A percentile compares a stretch with the other conserved stretches of the same genome.
Evolutionary conservation across 2,113 vertebrate species (phyloP).

Genomic region (Cavia aperea): DNA sequence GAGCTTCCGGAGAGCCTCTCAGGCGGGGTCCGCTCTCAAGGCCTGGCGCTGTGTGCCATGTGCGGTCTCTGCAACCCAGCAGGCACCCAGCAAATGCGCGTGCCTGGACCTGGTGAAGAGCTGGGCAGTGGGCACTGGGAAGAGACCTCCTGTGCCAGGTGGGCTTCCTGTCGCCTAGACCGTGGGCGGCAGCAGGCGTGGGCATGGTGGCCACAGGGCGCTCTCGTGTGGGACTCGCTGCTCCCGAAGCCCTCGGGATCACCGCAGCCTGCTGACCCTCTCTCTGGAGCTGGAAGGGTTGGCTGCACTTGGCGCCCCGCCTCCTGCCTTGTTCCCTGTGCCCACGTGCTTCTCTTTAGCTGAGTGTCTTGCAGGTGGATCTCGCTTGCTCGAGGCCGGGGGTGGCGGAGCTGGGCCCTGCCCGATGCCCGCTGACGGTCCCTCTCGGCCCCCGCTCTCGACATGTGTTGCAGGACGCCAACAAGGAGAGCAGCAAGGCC

Average conservation of each 20-base stretch:
- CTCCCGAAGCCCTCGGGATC: constrained; percentile 15
- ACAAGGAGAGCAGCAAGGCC: constrained; percentile 83
- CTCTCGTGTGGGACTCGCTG: background rate
- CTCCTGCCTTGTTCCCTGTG: constrained; percentile 36
- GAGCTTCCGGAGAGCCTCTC: background rate
- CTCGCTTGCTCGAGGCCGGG: constrained; percentile 37
- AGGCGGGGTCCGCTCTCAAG: background rate
- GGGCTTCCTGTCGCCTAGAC: background rate
- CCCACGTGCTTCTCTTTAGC: constrained; percentile 34
- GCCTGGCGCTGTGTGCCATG: background rate
- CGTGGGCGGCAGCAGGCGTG: background rate
- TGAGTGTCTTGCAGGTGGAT: constrained; percentile 33
- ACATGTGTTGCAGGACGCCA: constrained; percentile 75
- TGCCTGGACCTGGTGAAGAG: too few species aligned
- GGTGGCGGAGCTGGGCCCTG: constrained; percentile 3
- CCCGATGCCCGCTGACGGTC: background rate
- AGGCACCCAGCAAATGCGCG: background rate
- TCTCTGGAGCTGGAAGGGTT: constrained; percentile 32
- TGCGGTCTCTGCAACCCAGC: background rate
- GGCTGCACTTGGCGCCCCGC: constrained; percentile 17
- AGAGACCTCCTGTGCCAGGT: background rate
- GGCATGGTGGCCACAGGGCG: background rate
- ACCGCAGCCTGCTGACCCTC: background rate
- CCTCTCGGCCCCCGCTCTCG: constrained; percentile 26
- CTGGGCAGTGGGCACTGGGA: background rate